Evolutionary conservation across 2,888 invertebrate genomes (phyloP).

Genomic region (Eristalis tenax): DNA sequence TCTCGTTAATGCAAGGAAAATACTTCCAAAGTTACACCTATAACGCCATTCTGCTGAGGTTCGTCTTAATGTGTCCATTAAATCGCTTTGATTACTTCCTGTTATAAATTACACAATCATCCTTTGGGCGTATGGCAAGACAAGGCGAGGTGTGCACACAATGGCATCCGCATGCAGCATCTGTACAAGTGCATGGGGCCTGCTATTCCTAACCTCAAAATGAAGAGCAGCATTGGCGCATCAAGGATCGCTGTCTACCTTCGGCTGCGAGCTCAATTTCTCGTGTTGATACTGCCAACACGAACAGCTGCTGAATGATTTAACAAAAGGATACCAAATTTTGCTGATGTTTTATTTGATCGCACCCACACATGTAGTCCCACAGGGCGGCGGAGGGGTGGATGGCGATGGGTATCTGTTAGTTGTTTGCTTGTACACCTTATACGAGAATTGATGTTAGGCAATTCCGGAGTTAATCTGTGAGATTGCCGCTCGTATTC

Average conservation of each 20-base stretch:
- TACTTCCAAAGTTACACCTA: slow-evolving; percentile 8
- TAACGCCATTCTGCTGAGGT: background rate
- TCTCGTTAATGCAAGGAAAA: slow-evolving; percentile 32
- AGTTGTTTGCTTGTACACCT: slow-evolving; percentile 48
- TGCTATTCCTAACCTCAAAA: background rate
- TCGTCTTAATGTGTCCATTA: slow-evolving; percentile 41
- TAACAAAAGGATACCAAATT: slow-evolving; percentile 26
- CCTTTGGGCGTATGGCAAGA: background rate
- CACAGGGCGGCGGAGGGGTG: background rate
- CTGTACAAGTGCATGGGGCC: background rate
- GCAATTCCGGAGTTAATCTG: slow-evolving; percentile 64
- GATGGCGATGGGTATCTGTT: background rate
- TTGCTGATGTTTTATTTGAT: slow-evolving; percentile 35
- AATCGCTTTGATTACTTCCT: slow-evolving; percentile 39
- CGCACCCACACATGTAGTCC: slow-evolving; percentile 2
- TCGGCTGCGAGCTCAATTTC: background rate
- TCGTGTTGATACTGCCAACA: slow-evolving; percentile 37
- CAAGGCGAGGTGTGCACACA: background rate
- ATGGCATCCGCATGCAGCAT: background rate
- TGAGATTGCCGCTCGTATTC: slow-evolving; percentile 64
- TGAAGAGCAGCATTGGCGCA: slow-evolving; percentile 2
- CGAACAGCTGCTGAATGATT: slow-evolving; percentile 29
- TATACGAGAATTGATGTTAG: slow-evolving; percentile 65
- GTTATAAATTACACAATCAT: slow-evolving; percentile 45
- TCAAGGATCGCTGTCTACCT: background rate